A percentile compares a stretch with the other conserved stretches of the same genome.
These are phyloP conservation scores for Silurus glanis DNA, from an alignment of 2,113 vertebrate species.

Conservation along the genomic window DNA sequence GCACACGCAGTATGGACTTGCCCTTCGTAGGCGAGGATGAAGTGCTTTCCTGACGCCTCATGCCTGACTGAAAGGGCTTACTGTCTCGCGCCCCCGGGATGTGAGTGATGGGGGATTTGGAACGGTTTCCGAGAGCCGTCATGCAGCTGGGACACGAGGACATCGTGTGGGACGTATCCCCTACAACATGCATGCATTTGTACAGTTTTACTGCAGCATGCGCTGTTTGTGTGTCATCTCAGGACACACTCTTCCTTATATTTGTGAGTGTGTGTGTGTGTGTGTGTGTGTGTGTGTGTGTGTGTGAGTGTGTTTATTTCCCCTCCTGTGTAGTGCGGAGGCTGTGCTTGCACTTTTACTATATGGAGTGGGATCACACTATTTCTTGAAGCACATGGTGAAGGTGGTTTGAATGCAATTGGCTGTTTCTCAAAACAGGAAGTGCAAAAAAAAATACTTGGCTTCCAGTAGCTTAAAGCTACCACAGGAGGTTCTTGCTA, in stretches of 20 bases:
- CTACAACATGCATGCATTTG: constrained; percentile 51
- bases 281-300: constrained; percentile 6
- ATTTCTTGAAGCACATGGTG: not conserved
- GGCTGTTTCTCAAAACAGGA: not conserved
- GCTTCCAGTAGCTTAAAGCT: constrained; percentile 8
- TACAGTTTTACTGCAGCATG: constrained; percentile 55
- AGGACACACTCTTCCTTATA: constrained; percentile 42
- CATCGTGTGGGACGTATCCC: constrained; percentile 8
- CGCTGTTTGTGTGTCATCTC: constrained; percentile 40
- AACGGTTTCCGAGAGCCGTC: constrained; percentile 9
- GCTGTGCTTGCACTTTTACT: constrained; percentile 45
- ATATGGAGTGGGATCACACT: constrained; percentile 10
- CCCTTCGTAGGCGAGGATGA: constrained; percentile 84
- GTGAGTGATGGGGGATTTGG: constrained; percentile 22
- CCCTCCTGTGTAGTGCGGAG: constrained; percentile 28
- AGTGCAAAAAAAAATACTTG: not conserved
- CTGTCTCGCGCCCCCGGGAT: constrained; percentile 25
- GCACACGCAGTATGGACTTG: constrained; percentile 76
- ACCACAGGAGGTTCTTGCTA: not conserved
- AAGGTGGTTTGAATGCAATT: not conserved
- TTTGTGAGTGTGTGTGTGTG: constrained; percentile 30
- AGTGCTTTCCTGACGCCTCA: constrained; percentile 79
- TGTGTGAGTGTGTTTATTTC: constrained; percentile 35
- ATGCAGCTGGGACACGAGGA: not conserved
- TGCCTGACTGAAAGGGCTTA: constrained; percentile 16